phyloP scores from a whole-genome alignment of 2,888 invertebrate genomes.

The Hydrotaea diabolus region DNA sequence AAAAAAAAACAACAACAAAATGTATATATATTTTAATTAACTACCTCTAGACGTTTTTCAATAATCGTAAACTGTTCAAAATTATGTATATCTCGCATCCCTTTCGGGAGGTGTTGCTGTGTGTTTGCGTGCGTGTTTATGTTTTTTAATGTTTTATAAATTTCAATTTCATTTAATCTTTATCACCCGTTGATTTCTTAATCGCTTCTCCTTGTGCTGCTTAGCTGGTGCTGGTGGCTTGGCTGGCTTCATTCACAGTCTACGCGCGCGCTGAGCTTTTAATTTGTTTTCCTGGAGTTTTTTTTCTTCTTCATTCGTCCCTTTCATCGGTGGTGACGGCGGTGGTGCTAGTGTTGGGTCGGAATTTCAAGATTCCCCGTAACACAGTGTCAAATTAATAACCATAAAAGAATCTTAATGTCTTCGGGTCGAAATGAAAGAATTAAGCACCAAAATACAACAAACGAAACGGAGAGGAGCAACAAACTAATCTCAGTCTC shows the following conservation, averaged over 20 bases:
- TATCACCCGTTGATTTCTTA: constrained; percentile 67
- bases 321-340: too few species aligned
- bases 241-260: constrained; percentile 5
- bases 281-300: constrained; percentile 14
- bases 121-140: not conserved
- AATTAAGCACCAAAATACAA: not conserved
- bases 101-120: not conserved
- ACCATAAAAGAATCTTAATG: constrained; percentile 59
- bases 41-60: not conserved
- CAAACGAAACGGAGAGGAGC: not conserved
- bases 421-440: not conserved
- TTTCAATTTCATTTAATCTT: constrained; percentile 60
- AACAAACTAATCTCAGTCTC: constrained; percentile 30
- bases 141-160: constrained; percentile 46
- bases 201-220: constrained; percentile 33
- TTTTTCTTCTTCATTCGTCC: too few species aligned
- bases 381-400: constrained; percentile 65
- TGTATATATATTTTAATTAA: not conserved
- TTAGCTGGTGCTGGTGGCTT: not conserved
- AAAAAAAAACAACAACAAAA: not conserved
- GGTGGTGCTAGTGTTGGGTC: not conserved
- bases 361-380: constrained; percentile 50
- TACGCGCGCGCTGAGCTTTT: not conserved
- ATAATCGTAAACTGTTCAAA: constrained; percentile 7
- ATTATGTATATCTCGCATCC: not conserved